Evolutionary conservation across 2,113 vertebrate genomes (phyloP).

Genomic region (Heptranchias perlo): DNA sequence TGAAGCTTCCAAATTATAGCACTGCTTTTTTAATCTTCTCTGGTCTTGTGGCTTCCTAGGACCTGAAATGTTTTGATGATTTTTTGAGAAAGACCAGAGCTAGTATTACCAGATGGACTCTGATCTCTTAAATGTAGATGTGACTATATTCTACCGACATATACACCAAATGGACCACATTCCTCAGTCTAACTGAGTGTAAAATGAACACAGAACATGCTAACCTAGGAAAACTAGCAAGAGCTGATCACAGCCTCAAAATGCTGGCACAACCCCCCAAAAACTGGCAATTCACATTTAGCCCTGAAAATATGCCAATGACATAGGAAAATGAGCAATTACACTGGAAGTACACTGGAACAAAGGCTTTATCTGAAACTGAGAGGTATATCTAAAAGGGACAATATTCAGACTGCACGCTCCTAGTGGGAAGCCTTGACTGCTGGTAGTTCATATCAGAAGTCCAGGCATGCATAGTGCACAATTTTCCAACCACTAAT

Average conservation of each 20-base stretch:
- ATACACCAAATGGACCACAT: background rate
- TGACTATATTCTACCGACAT: background rate
- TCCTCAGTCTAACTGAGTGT: no score
- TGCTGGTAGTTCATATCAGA: background rate
- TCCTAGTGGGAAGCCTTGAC: background rate
- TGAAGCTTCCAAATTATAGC: background rate
- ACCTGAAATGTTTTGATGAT: background rate
- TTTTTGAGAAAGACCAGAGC: background rate
- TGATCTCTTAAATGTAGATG: background rate
- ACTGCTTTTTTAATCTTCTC: background rate
- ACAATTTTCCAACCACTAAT: background rate
- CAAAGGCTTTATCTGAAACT: background rate
- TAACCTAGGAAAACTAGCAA: no score
- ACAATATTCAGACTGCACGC: no score
- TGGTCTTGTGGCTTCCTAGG: background rate
- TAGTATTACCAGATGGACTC: background rate
- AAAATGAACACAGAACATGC: no score
- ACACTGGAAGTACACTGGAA: background rate
- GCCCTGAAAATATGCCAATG: background rate
- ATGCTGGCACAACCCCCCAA: no score
- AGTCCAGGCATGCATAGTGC: background rate
- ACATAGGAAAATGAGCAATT: background rate
- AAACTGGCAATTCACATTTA: background rate
- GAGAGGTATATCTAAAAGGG: background rate
- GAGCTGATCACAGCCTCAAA: no score